Conservation (phyloP, 2,113 vertebrate species). For the Protomyctophum bolini region DNA sequence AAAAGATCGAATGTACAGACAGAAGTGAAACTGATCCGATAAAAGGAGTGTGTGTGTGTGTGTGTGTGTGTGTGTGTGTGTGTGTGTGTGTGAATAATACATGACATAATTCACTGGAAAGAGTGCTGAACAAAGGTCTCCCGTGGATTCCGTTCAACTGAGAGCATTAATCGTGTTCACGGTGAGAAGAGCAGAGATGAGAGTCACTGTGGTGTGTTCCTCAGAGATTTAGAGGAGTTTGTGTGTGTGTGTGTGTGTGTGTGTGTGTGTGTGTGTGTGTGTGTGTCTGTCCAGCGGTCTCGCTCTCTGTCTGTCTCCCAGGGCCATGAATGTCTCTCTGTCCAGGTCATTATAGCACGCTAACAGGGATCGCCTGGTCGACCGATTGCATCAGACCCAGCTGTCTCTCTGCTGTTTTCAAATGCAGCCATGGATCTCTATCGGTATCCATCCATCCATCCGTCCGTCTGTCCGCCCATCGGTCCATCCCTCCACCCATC, state of each 20-base stretch:
- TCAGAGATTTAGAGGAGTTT: conserved; percentile 13
- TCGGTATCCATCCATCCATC: neutral
- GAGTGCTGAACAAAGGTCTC: conserved; percentile 19
- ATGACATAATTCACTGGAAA: conserved; percentile 56
- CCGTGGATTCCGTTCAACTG: conserved; percentile 23
- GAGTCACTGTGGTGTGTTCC: conserved; percentile 23
- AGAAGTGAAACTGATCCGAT: conserved; percentile 31
- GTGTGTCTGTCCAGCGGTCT: conserved; percentile 8
- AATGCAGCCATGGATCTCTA: neutral
- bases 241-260: conserved; percentile 15
- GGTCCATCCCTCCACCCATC: no score
- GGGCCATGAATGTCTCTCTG: conserved; percentile 31
- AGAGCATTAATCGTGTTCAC: neutral
- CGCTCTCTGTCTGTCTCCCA: neutral
- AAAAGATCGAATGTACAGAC: conserved; percentile 13
- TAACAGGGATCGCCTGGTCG: conserved; percentile 11
- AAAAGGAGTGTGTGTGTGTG: conserved; percentile 14
- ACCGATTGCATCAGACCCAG: conserved; percentile 5
- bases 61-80: conserved; percentile 21
- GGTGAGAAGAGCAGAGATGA: conserved; percentile 35
- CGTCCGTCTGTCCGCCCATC: neutral
- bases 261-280: conserved; percentile 18
- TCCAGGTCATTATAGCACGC: conserved; percentile 8
- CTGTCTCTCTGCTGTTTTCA: neutral
- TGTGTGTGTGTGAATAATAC: conserved; percentile 41